Base-by-base conservation (phyloP, 2,888 invertebrate genomes). In the Heliconius erato region DNA sequence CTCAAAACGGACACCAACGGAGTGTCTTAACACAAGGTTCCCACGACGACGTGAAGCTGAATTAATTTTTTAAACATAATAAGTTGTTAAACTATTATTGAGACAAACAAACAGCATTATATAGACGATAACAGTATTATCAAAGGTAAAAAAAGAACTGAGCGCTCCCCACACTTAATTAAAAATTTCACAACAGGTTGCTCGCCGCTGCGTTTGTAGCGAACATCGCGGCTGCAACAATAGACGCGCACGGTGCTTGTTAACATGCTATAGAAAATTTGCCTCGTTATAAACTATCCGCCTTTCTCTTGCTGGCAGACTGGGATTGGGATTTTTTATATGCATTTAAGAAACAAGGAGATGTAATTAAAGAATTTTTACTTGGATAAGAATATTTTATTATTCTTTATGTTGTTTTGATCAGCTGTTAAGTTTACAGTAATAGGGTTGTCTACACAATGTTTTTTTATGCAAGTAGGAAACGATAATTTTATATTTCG, bases 171-270 rank as follows among this genome's bases (percentile, higher is more conserved):
- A 89, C 90, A 93, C 94, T 94, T 94, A 94, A 94, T 94, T 94
- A 93, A 94, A 94, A 94, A 93, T 91, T 93, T 92, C 92, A 92
- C 94, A 94, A 94, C 94, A 94, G 94, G 94, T 94, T 92, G 94
- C 91, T 88, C 88, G 87, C 88, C 88, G 87, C 88, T 85, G 87
- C 87, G 88, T 86, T 87, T 83, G 85, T 86, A 88, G 76, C 86
- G 87, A 88, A 84, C 86, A 85, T 85, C 83, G 85, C 82, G 83
- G 85, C 85, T 84, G 83, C 84, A 85, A 87, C 88, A 87, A 88
- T 87, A 86, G 85, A 82, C 85, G 79, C 79, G 86, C 86, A 85
- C 85, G 85, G 81, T 87, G 84, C 86, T 84, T 84, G 83, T 82
- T 84, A 83, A 84, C 78, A 78, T 78, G 78, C 78, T 78, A 68